Evolutionary conservation across 2,113 vertebrate species (phyloP).

Genomic region (Tyto alba): DNA sequence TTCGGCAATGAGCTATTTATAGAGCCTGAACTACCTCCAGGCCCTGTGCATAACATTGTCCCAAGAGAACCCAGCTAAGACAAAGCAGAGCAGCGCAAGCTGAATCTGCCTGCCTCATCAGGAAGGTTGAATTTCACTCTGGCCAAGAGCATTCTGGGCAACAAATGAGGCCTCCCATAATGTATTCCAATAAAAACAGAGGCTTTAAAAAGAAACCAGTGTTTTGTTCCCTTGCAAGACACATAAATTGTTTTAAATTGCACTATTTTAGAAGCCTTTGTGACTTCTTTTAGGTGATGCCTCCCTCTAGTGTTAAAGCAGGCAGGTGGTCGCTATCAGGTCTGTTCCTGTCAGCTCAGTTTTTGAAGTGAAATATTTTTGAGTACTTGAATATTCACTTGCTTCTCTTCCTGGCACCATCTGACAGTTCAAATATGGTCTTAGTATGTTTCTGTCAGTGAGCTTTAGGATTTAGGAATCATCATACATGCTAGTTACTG

Average conservation of each 20-base stretch:
- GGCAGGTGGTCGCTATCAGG: not conserved
- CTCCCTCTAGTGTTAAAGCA: constrained; percentile 51
- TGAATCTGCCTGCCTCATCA: constrained; percentile 50
- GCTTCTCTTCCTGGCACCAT: not conserved
- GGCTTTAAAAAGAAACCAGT: constrained; percentile 46
- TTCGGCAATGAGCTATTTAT: constrained; percentile 32
- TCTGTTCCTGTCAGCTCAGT: not conserved
- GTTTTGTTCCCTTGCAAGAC: constrained; percentile 25
- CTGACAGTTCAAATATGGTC: rapidly evolving
- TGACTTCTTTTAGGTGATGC: constrained; percentile 20
- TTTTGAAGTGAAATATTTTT: not conserved
- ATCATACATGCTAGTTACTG: not conserved
- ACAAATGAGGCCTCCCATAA: constrained; percentile 48
- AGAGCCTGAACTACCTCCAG: constrained; percentile 17
- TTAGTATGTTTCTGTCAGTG: not conserved
- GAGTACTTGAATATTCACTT: not conserved
- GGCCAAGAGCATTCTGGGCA: not conserved
- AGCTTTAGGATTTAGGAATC: not conserved
- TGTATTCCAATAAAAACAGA: constrained; percentile 51
- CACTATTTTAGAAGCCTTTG: not conserved
- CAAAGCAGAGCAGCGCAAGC: not conserved
- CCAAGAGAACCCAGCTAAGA: constrained; percentile 20
- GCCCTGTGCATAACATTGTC: not conserved
- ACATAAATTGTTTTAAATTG: not conserved
- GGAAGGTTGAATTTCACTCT: constrained; percentile 31